phyloP scores from a whole-genome alignment of 2,888 invertebrate species.

The Stramonita haemastoma region DNA sequence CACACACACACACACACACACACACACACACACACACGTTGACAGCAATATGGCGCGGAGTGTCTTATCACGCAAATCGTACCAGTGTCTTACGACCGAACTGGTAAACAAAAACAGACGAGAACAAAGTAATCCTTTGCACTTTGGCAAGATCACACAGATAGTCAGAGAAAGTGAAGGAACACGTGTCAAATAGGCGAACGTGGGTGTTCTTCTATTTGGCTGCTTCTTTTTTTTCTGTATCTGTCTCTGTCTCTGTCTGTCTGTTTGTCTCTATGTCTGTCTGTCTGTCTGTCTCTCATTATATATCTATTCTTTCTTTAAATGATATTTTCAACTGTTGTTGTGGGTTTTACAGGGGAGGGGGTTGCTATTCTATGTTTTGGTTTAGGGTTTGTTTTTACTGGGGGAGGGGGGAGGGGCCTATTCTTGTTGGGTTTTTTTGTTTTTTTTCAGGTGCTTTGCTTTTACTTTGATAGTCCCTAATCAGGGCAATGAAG shows the following conservation, averaged over 20 bases:
- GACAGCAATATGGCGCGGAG: no score
- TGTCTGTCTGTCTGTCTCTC: neutral
- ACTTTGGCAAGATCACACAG: neutral
- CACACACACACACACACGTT: neutral
- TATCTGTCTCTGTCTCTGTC: neutral
- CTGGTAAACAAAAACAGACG: neutral
- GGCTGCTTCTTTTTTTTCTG: neutral
- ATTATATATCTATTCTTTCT: neutral
- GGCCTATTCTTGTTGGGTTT: neutral
- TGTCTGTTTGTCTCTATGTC: neutral
- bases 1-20: no score
- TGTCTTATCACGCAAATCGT: conserved; percentile 1
- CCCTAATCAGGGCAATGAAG: no score
- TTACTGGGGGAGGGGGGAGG: no score
- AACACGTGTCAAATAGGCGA: neutral
- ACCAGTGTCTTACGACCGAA: neutral
- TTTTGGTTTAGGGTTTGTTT: no score
- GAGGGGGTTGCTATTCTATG: no score
- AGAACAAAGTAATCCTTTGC: no score
- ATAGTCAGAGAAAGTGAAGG: neutral
- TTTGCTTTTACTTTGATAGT: neutral
- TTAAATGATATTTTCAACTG: no score
- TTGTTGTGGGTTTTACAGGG: no score
- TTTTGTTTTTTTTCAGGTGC: neutral
- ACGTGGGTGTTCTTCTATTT: neutral